Evolutionary conservation across 2,113 vertebrate genomes (phyloP), one percentile per base, ranked within the genome.

Genomic region (Gobio gobio): DNA sequence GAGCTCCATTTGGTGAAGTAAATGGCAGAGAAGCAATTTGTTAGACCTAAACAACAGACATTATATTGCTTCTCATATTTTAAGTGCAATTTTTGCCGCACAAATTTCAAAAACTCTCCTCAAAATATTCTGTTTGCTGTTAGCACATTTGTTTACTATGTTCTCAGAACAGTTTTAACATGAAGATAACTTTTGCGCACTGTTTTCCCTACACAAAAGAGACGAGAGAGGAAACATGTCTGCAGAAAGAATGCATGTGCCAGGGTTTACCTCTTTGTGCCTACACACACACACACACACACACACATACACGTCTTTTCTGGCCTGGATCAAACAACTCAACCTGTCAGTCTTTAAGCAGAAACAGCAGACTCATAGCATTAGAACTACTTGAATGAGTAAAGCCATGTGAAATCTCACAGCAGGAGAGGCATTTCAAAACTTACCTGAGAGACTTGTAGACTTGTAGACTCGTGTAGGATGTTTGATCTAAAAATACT

Each of bases 11-110:
- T 77, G 29, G 12, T 33, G 54, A 13, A n/a, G 5, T 70, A 22
- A 40, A 70, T 70, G 12, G 3, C 5, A 73, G 43, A 61, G 29
- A 33, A 56, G 43, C 24, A 72, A 51, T 63, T 14, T 29, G 26
- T 77, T 36, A 26, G 76, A 84, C 64, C 66, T 77, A 36, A 87
- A 84, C 54, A 70, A 81, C 29, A 84, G 26, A 81, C 16, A 12
- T 20, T 3, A 81, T 59, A 14, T 83, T 26, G 58, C 24, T 22
- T 70, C 36, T 70, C 2, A 2, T 10, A 45, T 14, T 47, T 40
- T 12, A 83, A 66, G 51, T 77, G 49, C 33, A 61, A 22, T 66
- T 36, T 16, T 61, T 36, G 10, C 43, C 22, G 10, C 40, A 66
- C 1, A 9, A 78, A 22, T 51, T 83, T 54, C 24, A 43, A 14